A percentile compares a stretch with the other conserved stretches of the same genome.
phyloP scores from a whole-genome alignment of 2,113 vertebrate species.

The Vombatus ursinus region DNA sequence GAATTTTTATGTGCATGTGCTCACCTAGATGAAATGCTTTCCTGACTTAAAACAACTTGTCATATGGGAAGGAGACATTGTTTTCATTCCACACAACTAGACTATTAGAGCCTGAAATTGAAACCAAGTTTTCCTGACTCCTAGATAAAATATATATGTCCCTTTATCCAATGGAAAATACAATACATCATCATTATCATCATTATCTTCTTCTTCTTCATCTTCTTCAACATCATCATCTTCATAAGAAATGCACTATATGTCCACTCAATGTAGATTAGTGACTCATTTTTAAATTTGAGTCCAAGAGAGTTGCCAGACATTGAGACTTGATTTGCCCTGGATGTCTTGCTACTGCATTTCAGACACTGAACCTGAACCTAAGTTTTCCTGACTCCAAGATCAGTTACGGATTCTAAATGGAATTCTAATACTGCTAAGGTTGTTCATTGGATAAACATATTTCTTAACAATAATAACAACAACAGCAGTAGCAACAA shows the following conservation, averaged over 20 bases:
- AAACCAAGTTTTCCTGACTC: too few species aligned
- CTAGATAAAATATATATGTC: too few species aligned
- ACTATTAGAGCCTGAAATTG: too few species aligned
- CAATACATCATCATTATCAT: too few species aligned
- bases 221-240: too few species aligned
- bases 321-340: neutral
- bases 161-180: too few species aligned
- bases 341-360: neutral
- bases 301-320: neutral
- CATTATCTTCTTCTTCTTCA: too few species aligned
- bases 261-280: neutral
- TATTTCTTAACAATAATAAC: neutral
- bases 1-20: slow-evolving; percentile 32
- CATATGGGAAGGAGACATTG: too few species aligned
- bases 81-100: too few species aligned
- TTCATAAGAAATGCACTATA: neutral
- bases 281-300: neutral
- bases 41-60: too few species aligned
- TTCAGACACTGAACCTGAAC: neutral
- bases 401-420: neutral
- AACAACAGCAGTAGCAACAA: neutral
- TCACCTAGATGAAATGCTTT: neutral
- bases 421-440: neutral
- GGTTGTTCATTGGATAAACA: neutral
- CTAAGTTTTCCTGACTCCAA: neutral